A percentile compares a stretch with the other conserved stretches of the same genome.
Conservation (phyloP, 2,113 vertebrate genomes). For the Engystomops pustulosus region DNA sequence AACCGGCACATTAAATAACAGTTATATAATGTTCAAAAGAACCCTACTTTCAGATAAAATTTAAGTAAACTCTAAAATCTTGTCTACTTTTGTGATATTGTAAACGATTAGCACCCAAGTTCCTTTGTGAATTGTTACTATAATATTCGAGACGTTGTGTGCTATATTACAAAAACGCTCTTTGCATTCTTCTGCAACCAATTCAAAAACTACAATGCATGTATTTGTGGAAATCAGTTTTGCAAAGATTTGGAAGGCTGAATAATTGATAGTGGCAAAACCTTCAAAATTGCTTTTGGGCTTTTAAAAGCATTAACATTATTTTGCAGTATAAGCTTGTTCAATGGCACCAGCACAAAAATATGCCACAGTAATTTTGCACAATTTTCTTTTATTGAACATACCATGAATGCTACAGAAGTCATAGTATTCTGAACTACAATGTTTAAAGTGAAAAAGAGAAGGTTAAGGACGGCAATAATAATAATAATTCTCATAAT, state of each 20-base stretch:
- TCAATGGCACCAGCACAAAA: slow-evolving; percentile 21
- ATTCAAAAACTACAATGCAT: not conserved
- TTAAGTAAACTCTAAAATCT: not conserved
- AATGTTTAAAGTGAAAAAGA: not conserved
- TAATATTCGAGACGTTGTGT: not conserved
- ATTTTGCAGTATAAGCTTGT: slow-evolving; percentile 33
- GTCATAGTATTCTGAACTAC: not conserved
- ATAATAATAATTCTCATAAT: no score
- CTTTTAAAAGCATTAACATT: slow-evolving; percentile 7
- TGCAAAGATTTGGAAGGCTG: not conserved
- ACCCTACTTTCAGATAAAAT: not conserved
- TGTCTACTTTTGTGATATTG: not conserved
- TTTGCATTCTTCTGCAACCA: not conserved
- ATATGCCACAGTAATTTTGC: not conserved
- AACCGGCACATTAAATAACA: no score
- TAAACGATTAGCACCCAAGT: not conserved
- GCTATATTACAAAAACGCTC: not conserved
- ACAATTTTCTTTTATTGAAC: not conserved
- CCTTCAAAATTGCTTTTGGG: slow-evolving; percentile 21
- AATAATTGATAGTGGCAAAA: slow-evolving; percentile 27
- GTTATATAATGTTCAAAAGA: not conserved
- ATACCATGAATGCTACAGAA: not conserved
- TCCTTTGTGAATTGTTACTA: not conserved
- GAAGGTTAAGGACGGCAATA: not conserved
- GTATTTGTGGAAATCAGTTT: not conserved